phyloP scores from a whole-genome alignment of 2,888 invertebrate species.

The Saturnia japonica region DNA sequence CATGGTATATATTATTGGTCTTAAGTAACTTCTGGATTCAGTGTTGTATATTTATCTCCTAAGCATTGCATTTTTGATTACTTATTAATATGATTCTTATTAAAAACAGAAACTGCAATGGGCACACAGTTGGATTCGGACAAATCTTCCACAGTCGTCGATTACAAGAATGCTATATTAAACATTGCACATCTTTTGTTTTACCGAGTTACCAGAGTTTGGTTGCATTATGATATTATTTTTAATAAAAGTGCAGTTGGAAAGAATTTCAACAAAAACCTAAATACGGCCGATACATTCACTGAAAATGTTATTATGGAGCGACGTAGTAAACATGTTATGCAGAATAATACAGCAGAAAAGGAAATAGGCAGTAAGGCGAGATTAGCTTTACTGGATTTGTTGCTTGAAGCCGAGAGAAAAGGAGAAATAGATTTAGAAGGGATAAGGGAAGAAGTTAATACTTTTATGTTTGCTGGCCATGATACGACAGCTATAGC shows the following conservation, averaged over 20 bases:
- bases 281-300: constrained; percentile 6
- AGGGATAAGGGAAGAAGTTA: constrained; percentile 85
- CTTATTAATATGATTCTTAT: not conserved
- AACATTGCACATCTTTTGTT: constrained; percentile 33
- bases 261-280: not conserved
- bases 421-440: constrained; percentile 80
- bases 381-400: constrained; percentile 83
- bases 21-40: too few species aligned
- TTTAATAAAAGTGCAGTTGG: constrained; percentile 57
- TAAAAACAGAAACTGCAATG: constrained; percentile 82
- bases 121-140: constrained; percentile 75
- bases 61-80: too few species aligned
- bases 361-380: constrained; percentile 42
- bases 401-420: constrained; percentile 80
- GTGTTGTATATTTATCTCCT: too few species aligned
- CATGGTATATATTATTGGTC: too few species aligned
- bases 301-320: constrained; percentile 15
- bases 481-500: too few species aligned
- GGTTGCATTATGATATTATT: constrained; percentile 78
- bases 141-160: constrained; percentile 52
- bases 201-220: constrained; percentile 65
- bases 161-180: constrained; percentile 48
- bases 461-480: constrained; percentile 37
- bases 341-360: not conserved
- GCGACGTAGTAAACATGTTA: not conserved